Percentiles rank a stretch among this genome's conserved stretches.
phyloP scores from a whole-genome alignment of 2,113 vertebrate genomes.

The Pollimyrus isidori region DNA sequence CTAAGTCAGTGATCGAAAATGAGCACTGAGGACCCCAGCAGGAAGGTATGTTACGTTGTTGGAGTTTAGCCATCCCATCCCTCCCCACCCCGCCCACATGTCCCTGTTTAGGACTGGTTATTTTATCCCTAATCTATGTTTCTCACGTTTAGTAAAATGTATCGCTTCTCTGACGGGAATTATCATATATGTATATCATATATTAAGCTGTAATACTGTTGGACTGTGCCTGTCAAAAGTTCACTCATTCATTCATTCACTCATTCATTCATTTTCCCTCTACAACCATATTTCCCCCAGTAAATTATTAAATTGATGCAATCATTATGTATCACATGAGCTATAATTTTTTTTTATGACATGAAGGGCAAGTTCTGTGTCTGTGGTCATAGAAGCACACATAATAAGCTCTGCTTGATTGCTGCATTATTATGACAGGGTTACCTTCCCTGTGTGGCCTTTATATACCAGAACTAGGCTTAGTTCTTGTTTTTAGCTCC shows the following conservation, averaged over 20 bases:
- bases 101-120: background rate
- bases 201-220: background rate
- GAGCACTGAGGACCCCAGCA: background rate
- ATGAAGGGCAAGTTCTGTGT: background rate
- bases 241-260: background rate
- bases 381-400: background rate
- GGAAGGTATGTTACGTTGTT: background rate
- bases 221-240: background rate
- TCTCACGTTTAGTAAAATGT: background rate
- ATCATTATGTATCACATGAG: background rate
- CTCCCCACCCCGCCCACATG: too few relatives aligned
- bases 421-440: background rate
- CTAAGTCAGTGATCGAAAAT: background rate
- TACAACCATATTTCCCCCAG: background rate
- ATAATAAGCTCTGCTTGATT: background rate
- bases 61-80: background rate
- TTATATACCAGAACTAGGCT: background rate
- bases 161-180: background rate
- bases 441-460: background rate
- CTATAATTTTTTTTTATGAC: background rate
- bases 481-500: background rate
- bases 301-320: background rate
- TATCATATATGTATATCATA: background rate
- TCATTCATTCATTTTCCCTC: background rate
- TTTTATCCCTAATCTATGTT: background rate